Evolutionary conservation across 2,888 invertebrate species (phyloP).

Genomic region (Torymus tubicola): DNA sequence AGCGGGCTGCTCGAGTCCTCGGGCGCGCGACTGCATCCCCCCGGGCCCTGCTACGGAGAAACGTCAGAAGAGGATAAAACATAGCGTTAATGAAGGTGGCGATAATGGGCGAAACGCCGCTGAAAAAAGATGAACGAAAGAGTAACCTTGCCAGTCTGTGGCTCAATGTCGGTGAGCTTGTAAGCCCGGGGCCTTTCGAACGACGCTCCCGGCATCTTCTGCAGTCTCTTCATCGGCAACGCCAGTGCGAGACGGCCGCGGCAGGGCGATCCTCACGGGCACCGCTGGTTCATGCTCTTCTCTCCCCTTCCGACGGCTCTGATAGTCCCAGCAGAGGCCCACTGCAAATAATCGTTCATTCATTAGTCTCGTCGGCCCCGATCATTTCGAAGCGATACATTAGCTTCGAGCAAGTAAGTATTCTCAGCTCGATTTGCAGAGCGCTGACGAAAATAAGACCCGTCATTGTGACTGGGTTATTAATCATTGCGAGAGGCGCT

Average conservation of each 20-base stretch:
- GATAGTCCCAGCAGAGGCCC: no score
- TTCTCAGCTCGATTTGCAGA: no score
- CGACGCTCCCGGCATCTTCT: conserved; percentile 73
- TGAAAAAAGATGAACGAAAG: neutral
- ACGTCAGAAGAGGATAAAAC: neutral
- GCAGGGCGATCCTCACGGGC: neutral
- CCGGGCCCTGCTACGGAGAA: conserved; percentile 13
- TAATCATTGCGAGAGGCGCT: neutral
- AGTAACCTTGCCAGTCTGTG: conserved; percentile 70
- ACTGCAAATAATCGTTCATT: no score
- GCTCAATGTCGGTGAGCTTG: conserved; percentile 74
- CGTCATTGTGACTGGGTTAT: no score
- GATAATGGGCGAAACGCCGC: neutral
- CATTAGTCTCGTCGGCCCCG: no score
- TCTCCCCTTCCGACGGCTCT: no score
- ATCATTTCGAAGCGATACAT: no score
- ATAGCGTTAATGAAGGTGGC: neutral
- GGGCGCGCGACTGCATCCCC: conserved; percentile 31
- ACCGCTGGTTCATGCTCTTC: neutral
- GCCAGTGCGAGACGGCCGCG: conserved; percentile 16
- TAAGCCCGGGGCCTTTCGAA: conserved; percentile 74
- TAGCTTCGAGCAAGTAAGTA: no score
- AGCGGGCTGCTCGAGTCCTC: conserved; percentile 71
- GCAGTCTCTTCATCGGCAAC: conserved; percentile 63
- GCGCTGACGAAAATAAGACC: no score